These are phyloP conservation scores for Thunnus maccoyii DNA, from an alignment of 2,113 vertebrate genomes.

Conservation along the genomic window DNA sequence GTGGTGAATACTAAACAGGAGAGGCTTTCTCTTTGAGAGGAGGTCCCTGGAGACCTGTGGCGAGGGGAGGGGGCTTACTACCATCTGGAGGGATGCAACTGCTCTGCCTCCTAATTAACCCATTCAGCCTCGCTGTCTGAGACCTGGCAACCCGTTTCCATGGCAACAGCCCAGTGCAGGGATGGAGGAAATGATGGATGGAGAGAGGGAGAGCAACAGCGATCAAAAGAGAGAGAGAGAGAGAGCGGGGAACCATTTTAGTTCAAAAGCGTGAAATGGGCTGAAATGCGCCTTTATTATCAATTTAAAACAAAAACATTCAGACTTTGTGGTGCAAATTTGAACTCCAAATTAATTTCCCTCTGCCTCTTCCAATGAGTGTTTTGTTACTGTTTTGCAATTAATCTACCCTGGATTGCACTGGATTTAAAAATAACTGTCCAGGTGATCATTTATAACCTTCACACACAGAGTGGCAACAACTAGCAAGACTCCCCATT, in stretches of 20 bases:
- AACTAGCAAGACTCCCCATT: not conserved
- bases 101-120: conserved; percentile 70
- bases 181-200: conserved; percentile 40
- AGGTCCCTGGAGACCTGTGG: conserved; percentile 59
- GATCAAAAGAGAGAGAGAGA: conserved; percentile 29
- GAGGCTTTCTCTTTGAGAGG: conserved; percentile 55
- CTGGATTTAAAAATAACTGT: not conserved
- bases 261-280: conserved; percentile 22
- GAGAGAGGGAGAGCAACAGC: not conserved
- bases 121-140: conserved; percentile 57
- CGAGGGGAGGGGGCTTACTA: conserved; percentile 56
- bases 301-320: not conserved
- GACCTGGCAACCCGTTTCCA: conserved; percentile 71
- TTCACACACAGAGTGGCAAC: not conserved
- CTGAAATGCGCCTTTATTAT: not conserved
- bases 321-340: not conserved
- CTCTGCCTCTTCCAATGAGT: not conserved
- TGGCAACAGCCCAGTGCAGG: conserved; percentile 66
- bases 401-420: not conserved
- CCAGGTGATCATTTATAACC: conserved; percentile 14
- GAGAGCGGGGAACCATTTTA: conserved; percentile 2
- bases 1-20: conserved; percentile 62
- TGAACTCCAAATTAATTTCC: not conserved
- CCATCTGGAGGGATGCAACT: conserved; percentile 64
- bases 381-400: not conserved